Evolutionary conservation across 2,797 vertebrate species (phyloP).

Genomic region (Gouania willdenowi): DNA sequence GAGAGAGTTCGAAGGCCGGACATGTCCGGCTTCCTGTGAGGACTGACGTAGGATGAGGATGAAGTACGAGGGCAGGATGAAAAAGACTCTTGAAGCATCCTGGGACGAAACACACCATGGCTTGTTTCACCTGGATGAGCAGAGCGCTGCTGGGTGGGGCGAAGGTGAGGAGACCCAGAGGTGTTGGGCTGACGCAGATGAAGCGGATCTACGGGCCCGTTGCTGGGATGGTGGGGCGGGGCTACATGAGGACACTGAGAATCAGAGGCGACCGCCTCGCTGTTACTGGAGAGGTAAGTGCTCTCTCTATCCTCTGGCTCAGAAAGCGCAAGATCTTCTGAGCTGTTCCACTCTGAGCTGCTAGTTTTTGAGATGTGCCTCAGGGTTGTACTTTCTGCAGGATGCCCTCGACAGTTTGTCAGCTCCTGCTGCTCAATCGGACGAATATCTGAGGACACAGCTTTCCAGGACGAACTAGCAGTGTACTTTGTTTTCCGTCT

Average conservation of each 20-base stretch:
- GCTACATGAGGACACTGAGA: slow-evolving; percentile 40
- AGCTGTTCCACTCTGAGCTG: slow-evolving; percentile 82
- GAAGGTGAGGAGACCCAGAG: slow-evolving; percentile 77
- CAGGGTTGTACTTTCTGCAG: slow-evolving; percentile 51
- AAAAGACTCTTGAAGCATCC: slow-evolving; percentile 64
- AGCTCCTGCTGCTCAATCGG: slow-evolving; percentile 61
- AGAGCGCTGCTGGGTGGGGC: slow-evolving; percentile 47
- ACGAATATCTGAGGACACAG: slow-evolving; percentile 45
- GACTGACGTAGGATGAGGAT: slow-evolving; percentile 45
- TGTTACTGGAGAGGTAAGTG: slow-evolving; percentile 69
- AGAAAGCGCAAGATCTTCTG: slow-evolving; percentile 73
- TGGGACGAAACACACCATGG: slow-evolving; percentile 52
- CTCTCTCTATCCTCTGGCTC: slow-evolving; percentile 78
- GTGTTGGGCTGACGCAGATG: slow-evolving; percentile 41
- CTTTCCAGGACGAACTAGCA: slow-evolving; percentile 59
- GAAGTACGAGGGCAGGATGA: slow-evolving; percentile 50
- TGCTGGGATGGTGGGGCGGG: slow-evolving; percentile 36
- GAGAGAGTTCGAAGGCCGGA: slow-evolving; percentile 60
- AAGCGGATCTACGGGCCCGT: slow-evolving; percentile 31
- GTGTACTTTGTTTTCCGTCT: slow-evolving; percentile 74
- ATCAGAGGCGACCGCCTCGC: slow-evolving; percentile 54
- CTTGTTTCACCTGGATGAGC: slow-evolving; percentile 60
- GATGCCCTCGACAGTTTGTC: slow-evolving; percentile 45
- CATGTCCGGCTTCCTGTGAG: slow-evolving; percentile 58
- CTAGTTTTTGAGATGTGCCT: slow-evolving; percentile 74